Base-by-base conservation (phyloP, 2,113 vertebrate genomes). In the Zapus hudsonius region DNA sequence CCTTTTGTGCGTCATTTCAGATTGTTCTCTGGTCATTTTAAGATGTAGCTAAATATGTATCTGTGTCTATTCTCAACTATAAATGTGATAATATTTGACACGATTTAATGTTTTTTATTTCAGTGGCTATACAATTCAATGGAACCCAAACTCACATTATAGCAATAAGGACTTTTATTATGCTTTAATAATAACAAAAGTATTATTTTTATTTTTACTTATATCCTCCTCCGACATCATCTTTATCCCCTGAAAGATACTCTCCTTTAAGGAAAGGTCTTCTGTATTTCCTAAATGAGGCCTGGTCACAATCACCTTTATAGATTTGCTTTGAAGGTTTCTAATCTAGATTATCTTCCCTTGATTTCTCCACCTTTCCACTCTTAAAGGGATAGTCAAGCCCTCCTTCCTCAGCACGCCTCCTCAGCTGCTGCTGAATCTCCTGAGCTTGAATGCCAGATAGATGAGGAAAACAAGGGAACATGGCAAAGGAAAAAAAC, bases 81-180 rank as follows among this genome's bases (percentile, higher is more conserved):
- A 61, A 7, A 42, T 44, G 25, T 4, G 19, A 70, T 64, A 75
- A 63, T 74, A 52, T 64, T 52, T 86, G 47, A 55, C 38, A 69
- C 57, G 31, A 93, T 55, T 73, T 84, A 89, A 80, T 85, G 31
- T 87, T 80, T n/a, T 82, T 86, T 86, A 67, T 66, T 84, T 91
- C 84, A 79, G 79, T 64, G 61, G 20, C 19, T 87, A 11, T 4
- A 19, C 15, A n/a, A 29, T 27, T 31, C 31, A 70, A 55, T 44
- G 38, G 63, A 84, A 55, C 44, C 63, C 57, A 79, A 38, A 63
- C n/a, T 86, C 31, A 31, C 7, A 8, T 31, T 64, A 57, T 25
- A 40, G 5, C n/a, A 74, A 9, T 57, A 40, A 87, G 86, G 40
- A 29, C 2, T 5, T 73, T 52, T n/a, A 80, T n/a, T 47, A 57